Percentiles rank a stretch among this genome's conserved stretches.
phyloP scores from a whole-genome alignment of 2,113 vertebrate genomes.

The Vicugna pacos region DNA sequence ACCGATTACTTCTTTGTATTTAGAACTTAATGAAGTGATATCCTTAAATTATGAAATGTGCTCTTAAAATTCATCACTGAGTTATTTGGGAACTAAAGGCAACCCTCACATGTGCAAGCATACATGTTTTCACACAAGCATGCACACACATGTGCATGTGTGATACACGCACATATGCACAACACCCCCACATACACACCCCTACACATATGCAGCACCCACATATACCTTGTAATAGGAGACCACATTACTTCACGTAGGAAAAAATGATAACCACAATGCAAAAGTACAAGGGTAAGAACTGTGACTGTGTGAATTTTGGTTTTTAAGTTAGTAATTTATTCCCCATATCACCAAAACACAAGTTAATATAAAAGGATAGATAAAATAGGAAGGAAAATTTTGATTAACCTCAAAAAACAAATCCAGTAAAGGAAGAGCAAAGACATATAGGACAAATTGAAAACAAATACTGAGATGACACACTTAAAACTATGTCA shows the following conservation, averaged over 20 bases:
- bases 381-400: background rate
- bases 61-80: background rate
- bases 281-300: background rate
- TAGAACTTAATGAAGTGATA: background rate
- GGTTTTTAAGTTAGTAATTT: background rate
- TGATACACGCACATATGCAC: background rate
- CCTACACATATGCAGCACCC: background rate
- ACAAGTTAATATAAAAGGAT: background rate
- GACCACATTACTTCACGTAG: background rate
- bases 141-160: background rate
- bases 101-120: background rate
- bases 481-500: background rate
- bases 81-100: constrained; percentile 16
- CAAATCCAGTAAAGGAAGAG: background rate
- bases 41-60: background rate
- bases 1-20: background rate
- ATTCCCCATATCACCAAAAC: background rate
- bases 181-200: background rate
- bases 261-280: background rate
- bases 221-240: background rate
- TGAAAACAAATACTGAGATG: background rate
- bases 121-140: background rate
- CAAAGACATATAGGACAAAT: background rate
- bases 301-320: background rate
- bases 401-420: background rate